A percentile compares a stretch with the other conserved stretches of the same genome.
These are phyloP conservation scores for Ctenoplectra terminalis DNA, from an alignment of 1,140 invertebrate genomes.

Conservation along the genomic window DNA sequence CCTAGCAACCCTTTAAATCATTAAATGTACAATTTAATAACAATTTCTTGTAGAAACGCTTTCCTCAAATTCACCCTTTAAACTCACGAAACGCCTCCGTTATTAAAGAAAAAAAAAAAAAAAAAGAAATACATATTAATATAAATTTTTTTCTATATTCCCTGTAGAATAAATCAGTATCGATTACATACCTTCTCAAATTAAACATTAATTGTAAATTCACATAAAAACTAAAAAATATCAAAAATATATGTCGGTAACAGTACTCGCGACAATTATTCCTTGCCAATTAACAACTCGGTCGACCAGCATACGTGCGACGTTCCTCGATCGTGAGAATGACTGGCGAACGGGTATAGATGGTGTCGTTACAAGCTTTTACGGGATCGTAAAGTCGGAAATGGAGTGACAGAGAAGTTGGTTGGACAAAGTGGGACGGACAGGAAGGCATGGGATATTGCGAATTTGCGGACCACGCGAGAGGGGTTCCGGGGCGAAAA, in stretches of 20 bases:
- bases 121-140: no score
- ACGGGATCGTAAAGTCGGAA: conserved; percentile 49
- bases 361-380: conserved; percentile 50
- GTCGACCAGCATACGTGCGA: neutral
- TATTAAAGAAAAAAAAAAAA: no score
- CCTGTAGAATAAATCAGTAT: no score
- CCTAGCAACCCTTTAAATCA: no score
- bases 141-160: no score
- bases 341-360: neutral
- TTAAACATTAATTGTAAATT: neutral
- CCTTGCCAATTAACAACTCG: conserved; percentile 29
- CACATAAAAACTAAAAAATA: neutral
- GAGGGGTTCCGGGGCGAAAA: neutral
- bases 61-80: no score
- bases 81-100: no score
- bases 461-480: conserved; percentile 49
- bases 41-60: no score
- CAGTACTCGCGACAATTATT: conserved; percentile 3
- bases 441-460: conserved; percentile 55
- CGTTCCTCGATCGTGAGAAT: neutral
- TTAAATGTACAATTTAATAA: no score
- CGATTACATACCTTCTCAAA: no score
- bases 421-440: neutral
- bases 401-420: conserved; percentile 34
- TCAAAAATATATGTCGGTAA: neutral